Conservation (phyloP, 2,113 vertebrate genomes). For the Rallus limicola region DNA sequence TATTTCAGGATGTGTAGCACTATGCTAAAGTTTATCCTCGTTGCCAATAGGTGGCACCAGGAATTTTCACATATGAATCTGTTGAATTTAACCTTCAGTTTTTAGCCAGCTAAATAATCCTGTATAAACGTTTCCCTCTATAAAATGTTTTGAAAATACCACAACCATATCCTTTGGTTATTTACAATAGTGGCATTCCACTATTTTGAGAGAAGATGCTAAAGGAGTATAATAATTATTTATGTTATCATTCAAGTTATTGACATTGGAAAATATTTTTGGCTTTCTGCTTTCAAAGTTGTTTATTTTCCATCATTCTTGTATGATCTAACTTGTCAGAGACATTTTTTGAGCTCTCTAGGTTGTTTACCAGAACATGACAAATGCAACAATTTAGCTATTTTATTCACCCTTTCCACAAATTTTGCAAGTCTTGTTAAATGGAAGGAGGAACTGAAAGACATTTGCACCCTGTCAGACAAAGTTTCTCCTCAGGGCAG, state of each 20-base stretch:
- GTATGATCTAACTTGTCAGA: not conserved
- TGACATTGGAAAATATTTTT: not conserved
- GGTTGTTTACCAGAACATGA: not conserved
- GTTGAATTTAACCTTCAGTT: not conserved
- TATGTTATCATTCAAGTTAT: not conserved
- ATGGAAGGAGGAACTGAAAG: not conserved
- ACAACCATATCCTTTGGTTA: not conserved
- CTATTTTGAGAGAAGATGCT: not conserved
- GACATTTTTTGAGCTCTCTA: not conserved
- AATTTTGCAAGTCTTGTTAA: not conserved
- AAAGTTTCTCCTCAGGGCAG: not conserved
- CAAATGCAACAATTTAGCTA: not conserved
- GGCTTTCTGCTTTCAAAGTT: not conserved
- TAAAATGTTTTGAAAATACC: not conserved
- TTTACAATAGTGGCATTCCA: not conserved
- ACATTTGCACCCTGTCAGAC: not conserved
- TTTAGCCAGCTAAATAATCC: not conserved
- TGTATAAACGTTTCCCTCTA: not conserved
- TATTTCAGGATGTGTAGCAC: not conserved
- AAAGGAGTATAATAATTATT: not conserved
- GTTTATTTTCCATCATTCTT: not conserved
- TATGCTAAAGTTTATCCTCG: not conserved
- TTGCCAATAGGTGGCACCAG: slow-evolving; percentile 54
- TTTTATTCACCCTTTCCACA: not conserved
- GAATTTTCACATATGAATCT: slow-evolving; percentile 25